Base-by-base conservation (phyloP, 2,113 vertebrate genomes). In the Origma solitaria region DNA sequence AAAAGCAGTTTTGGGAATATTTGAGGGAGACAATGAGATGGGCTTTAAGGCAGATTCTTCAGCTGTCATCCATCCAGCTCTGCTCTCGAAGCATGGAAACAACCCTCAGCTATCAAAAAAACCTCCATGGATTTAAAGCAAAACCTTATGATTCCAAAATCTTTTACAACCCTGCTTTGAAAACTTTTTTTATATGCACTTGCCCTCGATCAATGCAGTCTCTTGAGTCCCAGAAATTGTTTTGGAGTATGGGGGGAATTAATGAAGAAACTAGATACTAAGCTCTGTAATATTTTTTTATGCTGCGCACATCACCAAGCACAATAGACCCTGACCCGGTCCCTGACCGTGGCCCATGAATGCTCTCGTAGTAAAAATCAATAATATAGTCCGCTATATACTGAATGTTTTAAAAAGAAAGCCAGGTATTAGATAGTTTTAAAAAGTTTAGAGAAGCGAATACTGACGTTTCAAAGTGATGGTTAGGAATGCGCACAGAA, bases 401-500 rank as follows among this genome's bases (percentile, higher is more conserved):
- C 13, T 11, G 28, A 69, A 49, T 19, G 3, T 56, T 86, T 77
- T 19, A 25, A 72, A 77, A 89, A 76, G 24, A 61, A 75, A 75
- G 4, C 13, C 22, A 49, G 24, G 5, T 78, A 66, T 38, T 71
- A 44, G 3, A 58, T 6, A 64, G 24, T 77, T 80, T 90, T 14
- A 10, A 42, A 64, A 65, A 35, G 12, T 30, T n/a, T 9, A 27
- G n/a, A 66, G 28, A 83, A 27, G 5, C 17, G 15, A 37, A 58
- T 62, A 73, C 54, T 1, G 4, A 24, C 15, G 0, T 37, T 66
- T 75, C n/a, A 62, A 62, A 89, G n/a, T 2, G 6, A 3, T 33
- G 33, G 21, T 33, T 72, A 44, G 30, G 42, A 60, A 49, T 21
- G 11, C 0, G 0, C 18, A 42, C 4, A 3, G 3, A 8, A 47